phyloP scores from a whole-genome alignment of 2,113 vertebrate genomes.

The Zosterops borbonicus region DNA sequence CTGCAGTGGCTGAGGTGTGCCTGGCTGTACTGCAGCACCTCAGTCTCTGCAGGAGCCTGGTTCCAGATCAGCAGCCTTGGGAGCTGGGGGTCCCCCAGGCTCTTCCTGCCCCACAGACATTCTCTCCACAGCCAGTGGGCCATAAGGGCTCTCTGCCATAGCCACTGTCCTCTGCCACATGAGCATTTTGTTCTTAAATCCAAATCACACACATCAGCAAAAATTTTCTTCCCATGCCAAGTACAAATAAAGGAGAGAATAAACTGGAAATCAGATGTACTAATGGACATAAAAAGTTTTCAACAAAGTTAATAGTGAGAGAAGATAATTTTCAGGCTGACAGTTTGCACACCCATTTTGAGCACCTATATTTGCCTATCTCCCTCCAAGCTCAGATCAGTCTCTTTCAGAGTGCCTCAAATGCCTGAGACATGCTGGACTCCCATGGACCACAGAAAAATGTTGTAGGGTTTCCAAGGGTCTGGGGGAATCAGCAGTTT shows the following conservation, averaged over 20 bases:
- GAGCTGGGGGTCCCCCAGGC: background rate
- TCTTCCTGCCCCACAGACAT: fast-evolving
- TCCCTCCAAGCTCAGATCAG: constrained; percentile 21
- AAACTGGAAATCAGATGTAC: background rate
- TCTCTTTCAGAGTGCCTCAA: constrained; percentile 3
- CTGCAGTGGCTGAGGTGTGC: background rate
- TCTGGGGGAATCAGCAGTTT: constrained; percentile 5
- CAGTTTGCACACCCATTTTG: background rate
- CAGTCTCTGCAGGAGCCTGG: background rate
- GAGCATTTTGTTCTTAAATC: background rate
- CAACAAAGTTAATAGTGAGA: background rate
- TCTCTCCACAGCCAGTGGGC: fast-evolving
- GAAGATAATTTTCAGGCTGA: constrained; percentile 33
- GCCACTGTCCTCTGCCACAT: background rate
- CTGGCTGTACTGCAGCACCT: background rate
- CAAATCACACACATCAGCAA: background rate
- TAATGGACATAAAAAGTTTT: background rate
- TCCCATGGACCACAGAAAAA: background rate
- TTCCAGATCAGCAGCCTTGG: background rate
- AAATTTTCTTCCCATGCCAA: background rate
- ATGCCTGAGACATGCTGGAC: constrained; percentile 10
- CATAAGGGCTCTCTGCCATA: background rate
- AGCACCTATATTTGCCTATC: constrained; percentile 9
- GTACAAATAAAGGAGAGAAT: constrained; percentile 1
- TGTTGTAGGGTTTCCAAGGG: background rate